phyloP scores from a whole-genome alignment of 2,113 vertebrate genomes.

The Tachuris rubrigastra region DNA sequence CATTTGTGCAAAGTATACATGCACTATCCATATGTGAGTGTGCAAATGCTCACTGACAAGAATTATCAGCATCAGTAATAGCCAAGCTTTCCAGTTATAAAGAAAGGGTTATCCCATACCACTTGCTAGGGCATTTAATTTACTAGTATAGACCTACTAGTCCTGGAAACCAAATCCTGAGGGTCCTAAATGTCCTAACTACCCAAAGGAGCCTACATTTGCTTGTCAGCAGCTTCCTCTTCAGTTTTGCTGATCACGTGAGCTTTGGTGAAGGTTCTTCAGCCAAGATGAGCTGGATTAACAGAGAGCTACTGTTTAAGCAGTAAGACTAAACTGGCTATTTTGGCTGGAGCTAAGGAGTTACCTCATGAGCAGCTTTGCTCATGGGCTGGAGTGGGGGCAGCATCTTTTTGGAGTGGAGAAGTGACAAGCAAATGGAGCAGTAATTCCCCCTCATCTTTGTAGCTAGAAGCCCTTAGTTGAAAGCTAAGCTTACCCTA shows the following conservation, averaged over 20 bases:
- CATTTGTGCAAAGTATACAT: background rate
- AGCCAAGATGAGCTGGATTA: slow-evolving; percentile 31
- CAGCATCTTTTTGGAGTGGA: background rate
- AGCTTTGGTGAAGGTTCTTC: background rate
- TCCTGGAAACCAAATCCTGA: background rate
- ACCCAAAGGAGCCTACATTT: background rate
- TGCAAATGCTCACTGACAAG: background rate
- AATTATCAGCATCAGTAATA: background rate
- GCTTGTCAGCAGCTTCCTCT: background rate
- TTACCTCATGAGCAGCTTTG: background rate
- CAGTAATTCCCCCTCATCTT: background rate
- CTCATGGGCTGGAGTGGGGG: background rate
- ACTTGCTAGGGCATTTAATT: background rate
- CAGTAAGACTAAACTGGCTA: slow-evolving; percentile 7
- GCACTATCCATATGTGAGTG: background rate
- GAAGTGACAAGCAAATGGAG: background rate
- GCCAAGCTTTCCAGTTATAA: background rate
- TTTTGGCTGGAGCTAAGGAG: background rate
- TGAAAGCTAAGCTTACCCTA: background rate
- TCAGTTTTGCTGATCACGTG: background rate
- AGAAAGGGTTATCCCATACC: background rate
- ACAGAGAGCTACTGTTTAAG: background rate
- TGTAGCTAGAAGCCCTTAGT: background rate
- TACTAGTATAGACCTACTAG: background rate
- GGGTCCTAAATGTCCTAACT: background rate